Evolutionary conservation across 2,888 invertebrate species (phyloP).

Genomic region (Tholera decimalis): DNA sequence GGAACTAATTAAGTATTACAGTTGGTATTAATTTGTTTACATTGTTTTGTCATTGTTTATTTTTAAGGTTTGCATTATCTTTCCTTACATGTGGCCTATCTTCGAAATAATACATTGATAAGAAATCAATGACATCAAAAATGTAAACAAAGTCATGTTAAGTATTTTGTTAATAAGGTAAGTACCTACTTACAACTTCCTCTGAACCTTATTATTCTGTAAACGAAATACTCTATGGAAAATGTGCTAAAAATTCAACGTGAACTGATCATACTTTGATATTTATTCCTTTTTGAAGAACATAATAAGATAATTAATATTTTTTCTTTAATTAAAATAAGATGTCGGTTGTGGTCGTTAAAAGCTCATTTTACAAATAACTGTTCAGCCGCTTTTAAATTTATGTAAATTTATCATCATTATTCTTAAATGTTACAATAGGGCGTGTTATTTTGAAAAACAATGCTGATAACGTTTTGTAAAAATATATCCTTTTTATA

Average conservation of each 20-base stretch:
- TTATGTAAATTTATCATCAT: constrained; percentile 2
- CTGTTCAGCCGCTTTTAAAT: constrained; percentile 9
- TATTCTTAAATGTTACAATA: no score
- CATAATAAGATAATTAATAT: not conserved
- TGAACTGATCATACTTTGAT: not conserved
- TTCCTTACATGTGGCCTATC: constrained; percentile 40
- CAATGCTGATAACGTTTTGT: no score
- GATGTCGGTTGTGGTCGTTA: not conserved
- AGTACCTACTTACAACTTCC: not conserved
- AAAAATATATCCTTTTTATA: not conserved
- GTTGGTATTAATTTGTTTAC: constrained; percentile 36
- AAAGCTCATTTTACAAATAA: not conserved
- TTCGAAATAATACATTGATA: constrained; percentile 33
- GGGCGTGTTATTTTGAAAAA: not conserved
- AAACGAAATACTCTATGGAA: not conserved
- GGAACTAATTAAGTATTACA: constrained; percentile 5
- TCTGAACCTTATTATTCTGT: not conserved
- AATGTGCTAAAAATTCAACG: no score
- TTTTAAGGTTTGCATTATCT: constrained; percentile 60
- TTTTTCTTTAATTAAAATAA: not conserved
- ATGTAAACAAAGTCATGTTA: constrained; percentile 30
- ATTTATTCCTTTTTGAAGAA: not conserved
- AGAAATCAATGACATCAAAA: constrained; percentile 30
- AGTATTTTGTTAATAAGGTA: not conserved
- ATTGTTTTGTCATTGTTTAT: constrained; percentile 52